phyloP scores from a whole-genome alignment of 2,888 invertebrate species.

The Microctonus hyperodae region DNA sequence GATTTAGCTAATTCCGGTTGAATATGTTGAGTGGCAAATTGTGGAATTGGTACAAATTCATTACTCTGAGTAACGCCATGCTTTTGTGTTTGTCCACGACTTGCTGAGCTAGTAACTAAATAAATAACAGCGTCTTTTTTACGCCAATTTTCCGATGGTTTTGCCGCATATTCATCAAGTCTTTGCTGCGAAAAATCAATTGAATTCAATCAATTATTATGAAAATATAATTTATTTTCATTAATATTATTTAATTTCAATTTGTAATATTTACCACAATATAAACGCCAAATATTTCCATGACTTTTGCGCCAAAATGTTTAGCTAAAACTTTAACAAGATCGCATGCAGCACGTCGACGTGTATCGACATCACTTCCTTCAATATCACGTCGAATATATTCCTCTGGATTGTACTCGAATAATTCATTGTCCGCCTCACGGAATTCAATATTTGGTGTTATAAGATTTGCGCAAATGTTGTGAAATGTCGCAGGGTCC shows the following conservation, averaged over 20 bases:
- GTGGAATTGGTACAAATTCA: constrained; percentile 85
- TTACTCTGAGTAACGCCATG: constrained; percentile 93
- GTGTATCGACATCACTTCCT: constrained; percentile 96
- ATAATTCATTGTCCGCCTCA: constrained; percentile 93
- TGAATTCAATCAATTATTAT: too few species aligned
- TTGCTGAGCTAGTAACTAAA: constrained; percentile 93
- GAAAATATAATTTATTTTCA: neutral
- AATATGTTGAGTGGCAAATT: constrained; percentile 89
- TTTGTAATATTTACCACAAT: constrained; percentile 70
- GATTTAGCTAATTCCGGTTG: constrained; percentile 75
- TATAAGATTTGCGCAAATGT: constrained; percentile 97
- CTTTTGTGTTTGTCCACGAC: constrained; percentile 83
- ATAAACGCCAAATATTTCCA: constrained; percentile 87
- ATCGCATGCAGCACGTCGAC: constrained; percentile 96
- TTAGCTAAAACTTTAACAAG: constrained; percentile 89
- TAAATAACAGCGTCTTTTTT: constrained; percentile 96
- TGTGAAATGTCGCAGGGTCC: constrained; percentile 83
- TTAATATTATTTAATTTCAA: neutral
- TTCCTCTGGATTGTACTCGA: constrained; percentile 98
- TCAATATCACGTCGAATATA: constrained; percentile 96
- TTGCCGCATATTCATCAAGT: constrained; percentile 79
- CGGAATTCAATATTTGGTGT: constrained; percentile 98
- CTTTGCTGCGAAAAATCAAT: constrained; percentile 57
- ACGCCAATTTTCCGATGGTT: constrained; percentile 84
- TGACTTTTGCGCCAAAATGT: constrained; percentile 87